These are phyloP conservation scores for Trachops cirrhosus DNA, from an alignment of 2,797 vertebrate genomes.

Conservation along the genomic window DNA sequence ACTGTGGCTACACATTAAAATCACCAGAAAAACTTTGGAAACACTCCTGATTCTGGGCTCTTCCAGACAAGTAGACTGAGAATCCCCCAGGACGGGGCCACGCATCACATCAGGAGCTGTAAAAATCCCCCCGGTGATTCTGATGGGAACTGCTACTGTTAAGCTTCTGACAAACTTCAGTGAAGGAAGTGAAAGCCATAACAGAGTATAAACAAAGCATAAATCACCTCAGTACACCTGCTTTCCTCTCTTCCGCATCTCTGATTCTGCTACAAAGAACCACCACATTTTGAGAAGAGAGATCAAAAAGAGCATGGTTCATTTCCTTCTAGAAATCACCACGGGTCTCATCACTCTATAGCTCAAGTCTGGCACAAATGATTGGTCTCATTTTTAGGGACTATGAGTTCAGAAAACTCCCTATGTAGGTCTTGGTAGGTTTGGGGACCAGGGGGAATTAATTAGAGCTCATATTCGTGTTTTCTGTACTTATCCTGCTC, in stretches of 20 bases:
- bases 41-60: background rate
- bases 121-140: constrained; percentile 17
- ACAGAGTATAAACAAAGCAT: background rate
- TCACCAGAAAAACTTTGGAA: background rate
- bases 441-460: background rate
- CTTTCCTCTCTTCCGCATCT: constrained; percentile 39
- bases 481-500: background rate
- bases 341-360: background rate
- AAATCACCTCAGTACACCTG: background rate
- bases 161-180: background rate
- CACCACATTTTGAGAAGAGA: background rate
- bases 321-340: constrained; percentile 33
- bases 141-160: constrained; percentile 35
- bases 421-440: background rate
- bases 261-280: background rate
- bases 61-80: background rate
- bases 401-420: background rate
- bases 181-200: constrained; percentile 58
- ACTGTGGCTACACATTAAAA: background rate
- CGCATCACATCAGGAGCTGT: background rate
- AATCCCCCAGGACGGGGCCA: background rate
- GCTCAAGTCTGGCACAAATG: background rate
- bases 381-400: background rate
- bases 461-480: background rate
- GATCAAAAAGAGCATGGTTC: background rate